Evolutionary conservation across 2,113 vertebrate genomes (phyloP).

Genomic region (Callocephalon fimbriatum): DNA sequence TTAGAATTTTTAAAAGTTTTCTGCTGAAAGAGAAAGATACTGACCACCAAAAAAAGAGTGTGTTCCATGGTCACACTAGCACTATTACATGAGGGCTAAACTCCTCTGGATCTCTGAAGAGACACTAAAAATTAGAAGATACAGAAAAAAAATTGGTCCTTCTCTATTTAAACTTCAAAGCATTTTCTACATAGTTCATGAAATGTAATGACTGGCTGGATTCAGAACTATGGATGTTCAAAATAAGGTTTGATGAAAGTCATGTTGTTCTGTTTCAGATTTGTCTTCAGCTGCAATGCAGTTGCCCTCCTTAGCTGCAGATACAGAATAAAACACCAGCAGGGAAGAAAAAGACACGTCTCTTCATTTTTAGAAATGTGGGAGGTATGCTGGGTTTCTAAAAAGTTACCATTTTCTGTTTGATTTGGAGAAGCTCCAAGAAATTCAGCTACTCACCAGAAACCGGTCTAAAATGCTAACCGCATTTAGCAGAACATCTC

Average conservation of each 20-base stretch:
- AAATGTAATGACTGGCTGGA: background rate
- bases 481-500: background rate
- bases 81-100: background rate
- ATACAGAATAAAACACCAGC: background rate
- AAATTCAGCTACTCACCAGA: background rate
- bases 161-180: background rate
- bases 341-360: background rate
- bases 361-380: conserved; percentile 9
- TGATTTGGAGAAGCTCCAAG: conserved; percentile 10
- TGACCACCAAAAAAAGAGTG: background rate
- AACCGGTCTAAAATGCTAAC: background rate
- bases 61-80: background rate
- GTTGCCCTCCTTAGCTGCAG: background rate
- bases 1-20: background rate
- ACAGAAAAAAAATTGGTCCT: background rate
- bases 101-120: background rate
- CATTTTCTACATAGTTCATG: background rate
- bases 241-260: background rate
- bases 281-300: background rate
- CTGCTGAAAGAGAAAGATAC: background rate
- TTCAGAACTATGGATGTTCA: background rate
- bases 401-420: conserved; percentile 19
- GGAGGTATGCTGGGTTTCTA: background rate
- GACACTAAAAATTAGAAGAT: background rate
- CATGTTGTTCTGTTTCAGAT: background rate